Evolutionary conservation across 2,888 invertebrate species (phyloP).

Genomic region (Dasypogon diadema): DNA sequence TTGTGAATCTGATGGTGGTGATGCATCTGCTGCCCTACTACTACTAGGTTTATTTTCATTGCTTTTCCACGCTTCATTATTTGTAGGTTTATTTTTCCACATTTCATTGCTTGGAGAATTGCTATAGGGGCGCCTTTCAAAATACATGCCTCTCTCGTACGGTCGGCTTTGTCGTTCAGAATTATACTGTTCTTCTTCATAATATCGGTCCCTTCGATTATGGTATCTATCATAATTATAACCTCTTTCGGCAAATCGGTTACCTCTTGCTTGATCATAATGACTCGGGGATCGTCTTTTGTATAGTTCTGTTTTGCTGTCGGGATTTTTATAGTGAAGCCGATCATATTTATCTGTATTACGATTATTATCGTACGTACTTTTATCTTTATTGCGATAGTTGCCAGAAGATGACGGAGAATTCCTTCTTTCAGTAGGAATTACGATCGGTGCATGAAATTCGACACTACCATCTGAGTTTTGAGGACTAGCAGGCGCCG

Average conservation of each 20-base stretch:
- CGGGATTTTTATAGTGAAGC: background rate
- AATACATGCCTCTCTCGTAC: background rate
- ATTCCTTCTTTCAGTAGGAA: conserved; percentile 53
- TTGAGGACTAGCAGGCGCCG: conserved; percentile 54
- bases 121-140: conserved; percentile 13
- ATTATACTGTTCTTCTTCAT: background rate
- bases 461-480: background rate
- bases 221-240: background rate
- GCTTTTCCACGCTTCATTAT: background rate
- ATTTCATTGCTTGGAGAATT: conserved; percentile 2
- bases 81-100: background rate
- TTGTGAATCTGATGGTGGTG: background rate
- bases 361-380: background rate
- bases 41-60: background rate
- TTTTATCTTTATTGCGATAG: background rate
- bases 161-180: background rate
- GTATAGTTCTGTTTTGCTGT: conserved; percentile 35
- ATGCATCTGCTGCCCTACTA: background rate
- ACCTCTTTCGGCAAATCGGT: background rate
- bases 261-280: background rate
- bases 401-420: conserved; percentile 18
- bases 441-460: conserved; percentile 51
- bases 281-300: conserved; percentile 51
- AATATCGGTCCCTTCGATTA: background rate
- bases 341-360: conserved; percentile 4